Evolutionary conservation across 2,797 vertebrate genomes (phyloP), one percentile per base, ranked within the genome.

Genomic region (Rhynchonycteris naso): DNA sequence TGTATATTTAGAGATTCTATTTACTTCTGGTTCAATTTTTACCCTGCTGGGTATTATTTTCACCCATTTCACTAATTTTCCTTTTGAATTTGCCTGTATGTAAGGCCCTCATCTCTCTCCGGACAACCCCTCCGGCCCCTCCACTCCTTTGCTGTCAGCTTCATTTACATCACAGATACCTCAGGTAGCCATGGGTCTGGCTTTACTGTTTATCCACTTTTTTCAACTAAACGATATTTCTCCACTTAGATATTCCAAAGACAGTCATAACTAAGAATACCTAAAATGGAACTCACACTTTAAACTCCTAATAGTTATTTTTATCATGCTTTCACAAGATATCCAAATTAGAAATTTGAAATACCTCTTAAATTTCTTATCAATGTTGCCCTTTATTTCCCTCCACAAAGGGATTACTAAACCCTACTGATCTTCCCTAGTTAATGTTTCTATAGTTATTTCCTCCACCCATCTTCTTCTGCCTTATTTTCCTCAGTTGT

Each of bases 261-360:
- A 24, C 19, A 38, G 10, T 13, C 69, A 93, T 86, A 80, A 58
- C 78, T 87, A 92, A 81, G 35, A 14, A 71, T 38, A 3, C 47
- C 66, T 88, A 86, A 89, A 80, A 54, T 84, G 30, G 19, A 74
- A 69, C 33, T 38, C 18, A 90, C 26, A 94, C 12, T 84, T 93
- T 21, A 87, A 33, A 54, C 35, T 74, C 13, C 4, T 72, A 3
- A 24, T 43, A 71, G n/a, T 79, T 85, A 74, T 79, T 61, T 82
- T 80, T 52, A 65, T 38, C 18, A 24, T 19, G 16, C 1, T 88
- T 81, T 91, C 61, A 69, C n/a, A 16, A 66, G 13, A 6, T 59
- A 35, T 5, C 14, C 14, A 33, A 43, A 14, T 47, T 58, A 76
- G n/a, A 4, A 86, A 65, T 10, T 91, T 85, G 21, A 74, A 59